These are phyloP conservation scores for Narcine bancroftii DNA, from an alignment of 2,113 vertebrate genomes.

Conservation along the genomic window DNA sequence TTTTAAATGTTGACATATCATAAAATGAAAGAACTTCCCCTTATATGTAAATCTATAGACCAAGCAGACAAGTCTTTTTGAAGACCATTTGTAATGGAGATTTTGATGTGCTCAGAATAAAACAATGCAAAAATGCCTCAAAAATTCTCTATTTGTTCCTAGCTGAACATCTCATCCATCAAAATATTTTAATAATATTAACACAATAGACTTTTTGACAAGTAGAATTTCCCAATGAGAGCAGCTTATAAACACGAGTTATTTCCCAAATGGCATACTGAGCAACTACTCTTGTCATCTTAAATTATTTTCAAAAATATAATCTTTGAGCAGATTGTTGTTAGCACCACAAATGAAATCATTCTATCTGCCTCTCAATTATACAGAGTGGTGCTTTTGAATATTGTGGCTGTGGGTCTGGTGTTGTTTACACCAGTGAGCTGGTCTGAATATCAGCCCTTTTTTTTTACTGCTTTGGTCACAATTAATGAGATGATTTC, in stretches of 20 bases:
- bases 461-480: neutral
- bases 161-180: neutral
- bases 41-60: neutral
- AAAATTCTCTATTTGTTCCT: neutral
- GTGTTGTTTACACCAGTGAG: neutral
- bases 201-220: neutral
- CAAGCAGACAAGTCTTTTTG: neutral
- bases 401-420: neutral
- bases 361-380: neutral
- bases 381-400: neutral
- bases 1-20: neutral
- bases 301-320: neutral
- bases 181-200: neutral
- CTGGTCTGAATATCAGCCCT: neutral
- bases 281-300: neutral
- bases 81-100: neutral
- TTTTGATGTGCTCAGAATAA: neutral
- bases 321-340: neutral
- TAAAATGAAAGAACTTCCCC: neutral
- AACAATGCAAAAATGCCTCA: neutral
- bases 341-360: neutral
- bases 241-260: neutral
- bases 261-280: slow-evolving; percentile 6
- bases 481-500: neutral
- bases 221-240: neutral